These are phyloP conservation scores for Apantesis nais DNA, from an alignment of 2,888 invertebrate species.

Conservation along the genomic window DNA sequence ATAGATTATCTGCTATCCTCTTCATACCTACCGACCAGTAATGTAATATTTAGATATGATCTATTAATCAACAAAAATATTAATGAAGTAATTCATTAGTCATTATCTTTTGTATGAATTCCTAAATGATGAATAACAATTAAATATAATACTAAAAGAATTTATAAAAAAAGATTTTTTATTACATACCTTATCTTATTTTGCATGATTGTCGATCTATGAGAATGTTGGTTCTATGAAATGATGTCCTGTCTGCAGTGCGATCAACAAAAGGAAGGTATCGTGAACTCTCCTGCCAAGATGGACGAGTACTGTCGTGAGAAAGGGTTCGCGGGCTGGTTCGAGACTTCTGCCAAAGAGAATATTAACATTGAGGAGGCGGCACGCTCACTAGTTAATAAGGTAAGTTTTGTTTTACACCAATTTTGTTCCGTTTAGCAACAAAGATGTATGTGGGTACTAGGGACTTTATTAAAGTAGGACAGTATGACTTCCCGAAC, in stretches of 20 bases:
- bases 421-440: neutral
- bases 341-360: conserved; percentile 98
- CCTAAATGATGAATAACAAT: neutral
- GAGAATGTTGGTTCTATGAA: neutral
- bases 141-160: neutral
- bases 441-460: too few species aligned
- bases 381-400: conserved; percentile 94
- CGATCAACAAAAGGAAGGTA: conserved; percentile 95
- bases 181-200: neutral
- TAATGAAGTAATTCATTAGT: neutral
- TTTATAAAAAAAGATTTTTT: neutral
- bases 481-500: too few species aligned
- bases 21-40: neutral
- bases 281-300: conserved; percentile 91
- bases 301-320: conserved; percentile 98
- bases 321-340: conserved; percentile 97
- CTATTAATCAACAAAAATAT: neutral
- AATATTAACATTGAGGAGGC: conserved; percentile 98
- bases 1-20: too few species aligned
- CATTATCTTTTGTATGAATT: neutral
- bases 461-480: too few species aligned
- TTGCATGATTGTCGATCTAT: neutral
- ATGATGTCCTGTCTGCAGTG: conserved; percentile 85
- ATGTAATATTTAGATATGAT: neutral
- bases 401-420: conserved; percentile 85